Percentiles rank a stretch among this genome's conserved stretches.
Conservation (phyloP, 2,797 vertebrate genomes). For the Gymnocypris eckloni region DNA sequence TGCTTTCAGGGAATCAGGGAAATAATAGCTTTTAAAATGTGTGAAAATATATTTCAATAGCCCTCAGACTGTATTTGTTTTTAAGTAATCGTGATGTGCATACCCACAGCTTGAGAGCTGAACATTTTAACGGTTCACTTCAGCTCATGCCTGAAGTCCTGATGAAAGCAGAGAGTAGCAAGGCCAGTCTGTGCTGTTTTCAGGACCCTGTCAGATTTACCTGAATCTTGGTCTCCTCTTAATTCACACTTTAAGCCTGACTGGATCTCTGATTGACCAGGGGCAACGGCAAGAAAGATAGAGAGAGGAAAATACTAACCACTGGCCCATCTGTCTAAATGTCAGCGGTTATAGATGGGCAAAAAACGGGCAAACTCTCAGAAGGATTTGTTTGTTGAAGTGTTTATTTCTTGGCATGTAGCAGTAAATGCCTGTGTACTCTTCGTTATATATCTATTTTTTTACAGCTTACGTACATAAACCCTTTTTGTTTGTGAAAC, state of each 20-base stretch:
- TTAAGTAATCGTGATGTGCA: conserved; percentile 28
- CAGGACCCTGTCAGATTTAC: conserved; percentile 62
- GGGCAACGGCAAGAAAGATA: conserved; percentile 46
- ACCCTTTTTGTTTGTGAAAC: background rate
- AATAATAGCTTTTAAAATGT: conserved; percentile 25
- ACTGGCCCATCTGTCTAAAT: conserved; percentile 29
- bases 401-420: conserved; percentile 54
- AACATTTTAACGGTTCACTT: conserved; percentile 58
- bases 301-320: conserved; percentile 38
- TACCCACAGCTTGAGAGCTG: conserved; percentile 9
- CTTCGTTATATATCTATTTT: conserved; percentile 8
- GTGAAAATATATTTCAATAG: conserved; percentile 29
- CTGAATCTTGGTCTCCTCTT: conserved; percentile 65
- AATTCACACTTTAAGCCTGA: conserved; percentile 67
- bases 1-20: conserved; percentile 7
- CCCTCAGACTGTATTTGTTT: conserved; percentile 20
- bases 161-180: conserved; percentile 69
- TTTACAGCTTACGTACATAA: background rate
- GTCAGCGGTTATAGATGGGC: conserved; percentile 32
- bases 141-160: conserved; percentile 69
- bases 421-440: conserved; percentile 37
- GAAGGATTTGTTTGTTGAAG: conserved; percentile 53
- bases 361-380: conserved; percentile 41
- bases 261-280: conserved; percentile 72
- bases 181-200: conserved; percentile 64